Percentiles rank a stretch among this genome's conserved stretches.
Evolutionary conservation across 2,888 invertebrate species (phyloP).

Genomic region (Nipponacmea schrenckii): DNA sequence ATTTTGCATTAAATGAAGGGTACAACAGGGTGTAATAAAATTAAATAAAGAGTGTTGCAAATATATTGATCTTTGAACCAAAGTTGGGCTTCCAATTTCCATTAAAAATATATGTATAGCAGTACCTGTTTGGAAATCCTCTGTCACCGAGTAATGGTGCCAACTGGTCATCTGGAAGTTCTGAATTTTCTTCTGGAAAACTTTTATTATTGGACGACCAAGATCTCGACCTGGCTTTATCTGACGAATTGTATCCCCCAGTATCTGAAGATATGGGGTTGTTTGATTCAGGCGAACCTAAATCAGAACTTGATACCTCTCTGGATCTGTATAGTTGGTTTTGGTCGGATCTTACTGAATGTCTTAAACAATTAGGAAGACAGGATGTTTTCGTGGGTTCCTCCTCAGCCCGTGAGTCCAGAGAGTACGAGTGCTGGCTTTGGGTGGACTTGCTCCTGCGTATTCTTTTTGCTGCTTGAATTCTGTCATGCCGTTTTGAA

Average conservation of each 20-base stretch:
- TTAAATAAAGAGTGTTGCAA: too few relatives aligned
- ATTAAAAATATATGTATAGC: not conserved
- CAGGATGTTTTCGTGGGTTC: slow-evolving; percentile 50
- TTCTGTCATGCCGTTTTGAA: slow-evolving; percentile 53
- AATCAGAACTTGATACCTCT: slow-evolving; percentile 45
- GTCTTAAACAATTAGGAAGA: slow-evolving; percentile 58
- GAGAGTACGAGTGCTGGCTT: slow-evolving; percentile 49
- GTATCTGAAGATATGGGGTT: slow-evolving; percentile 45
- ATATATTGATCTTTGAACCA: too few relatives aligned
- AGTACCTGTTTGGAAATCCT: not conserved
- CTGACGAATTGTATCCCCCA: slow-evolving; percentile 23
- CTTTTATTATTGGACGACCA: slow-evolving; percentile 33
- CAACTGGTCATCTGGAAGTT: slow-evolving; percentile 29
- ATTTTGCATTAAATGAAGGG: too few relatives aligned
- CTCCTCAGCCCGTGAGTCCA: slow-evolving; percentile 39
- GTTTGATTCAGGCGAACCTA: slow-evolving; percentile 51
- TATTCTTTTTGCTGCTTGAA: slow-evolving; percentile 56
- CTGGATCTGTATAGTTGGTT: slow-evolving; percentile 31
- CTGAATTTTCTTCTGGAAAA: slow-evolving; percentile 23
- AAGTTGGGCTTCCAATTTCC: too few relatives aligned
- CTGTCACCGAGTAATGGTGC: slow-evolving; percentile 23
- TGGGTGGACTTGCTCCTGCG: slow-evolving; percentile 54
- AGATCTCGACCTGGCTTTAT: slow-evolving; percentile 20
- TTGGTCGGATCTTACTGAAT: slow-evolving; percentile 44
- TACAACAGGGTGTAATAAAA: too few relatives aligned